phyloP scores from a whole-genome alignment of 2,888 invertebrate genomes.

The Hanleya hanleyi region DNA sequence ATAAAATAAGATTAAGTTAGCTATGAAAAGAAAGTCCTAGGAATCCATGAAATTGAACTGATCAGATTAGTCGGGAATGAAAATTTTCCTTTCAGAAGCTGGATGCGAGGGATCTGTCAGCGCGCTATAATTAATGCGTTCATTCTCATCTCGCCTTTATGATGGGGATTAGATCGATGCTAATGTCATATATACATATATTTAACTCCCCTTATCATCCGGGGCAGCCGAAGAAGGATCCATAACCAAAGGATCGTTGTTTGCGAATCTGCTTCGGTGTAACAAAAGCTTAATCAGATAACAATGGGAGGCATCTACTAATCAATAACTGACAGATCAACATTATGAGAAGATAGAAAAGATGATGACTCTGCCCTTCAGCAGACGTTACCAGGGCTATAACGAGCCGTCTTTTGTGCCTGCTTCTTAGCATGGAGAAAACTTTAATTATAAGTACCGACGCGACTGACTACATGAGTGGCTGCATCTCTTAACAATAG shows the following conservation, averaged over 20 bases:
- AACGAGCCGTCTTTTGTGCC: too few relatives aligned
- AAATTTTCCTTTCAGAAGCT: not conserved
- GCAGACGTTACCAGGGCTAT: too few relatives aligned
- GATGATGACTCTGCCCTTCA: too few relatives aligned
- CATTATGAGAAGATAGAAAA: not conserved
- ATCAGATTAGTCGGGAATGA: not conserved
- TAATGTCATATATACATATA: not conserved
- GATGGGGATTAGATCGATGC: not conserved
- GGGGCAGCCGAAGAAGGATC: too few relatives aligned
- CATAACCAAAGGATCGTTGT: too few relatives aligned
- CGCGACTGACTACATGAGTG: too few relatives aligned
- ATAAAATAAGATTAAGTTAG: not conserved
- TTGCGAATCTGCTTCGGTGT: too few relatives aligned
- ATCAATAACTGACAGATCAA: not conserved
- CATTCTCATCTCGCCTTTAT: not conserved
- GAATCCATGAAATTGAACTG: constrained; percentile 4
- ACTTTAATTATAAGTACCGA: too few relatives aligned
- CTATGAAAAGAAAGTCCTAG: not conserved
- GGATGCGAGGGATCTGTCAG: not conserved
- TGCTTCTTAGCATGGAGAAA: too few relatives aligned
- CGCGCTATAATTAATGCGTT: not conserved
- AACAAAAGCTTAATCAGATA: not conserved
- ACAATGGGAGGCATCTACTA: not conserved
- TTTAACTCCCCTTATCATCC: too few relatives aligned
- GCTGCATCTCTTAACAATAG: too few relatives aligned